A percentile compares a stretch with the other conserved stretches of the same genome.
Conservation (phyloP, 2,797 vertebrate genomes). For the Enteromius viviparus region DNA sequence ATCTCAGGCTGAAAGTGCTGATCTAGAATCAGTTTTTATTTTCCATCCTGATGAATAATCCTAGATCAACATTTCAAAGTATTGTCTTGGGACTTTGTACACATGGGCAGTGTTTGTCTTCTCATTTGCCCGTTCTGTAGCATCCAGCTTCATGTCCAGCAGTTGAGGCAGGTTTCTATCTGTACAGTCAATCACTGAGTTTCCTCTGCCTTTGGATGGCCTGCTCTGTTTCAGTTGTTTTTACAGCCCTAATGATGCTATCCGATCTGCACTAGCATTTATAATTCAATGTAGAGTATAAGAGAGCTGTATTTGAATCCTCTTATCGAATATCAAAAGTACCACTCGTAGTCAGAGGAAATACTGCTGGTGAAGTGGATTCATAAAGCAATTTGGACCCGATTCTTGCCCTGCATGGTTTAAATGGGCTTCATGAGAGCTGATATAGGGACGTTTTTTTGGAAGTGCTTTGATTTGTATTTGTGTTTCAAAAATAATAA, state of each 20-base stretch:
- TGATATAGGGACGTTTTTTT: not conserved
- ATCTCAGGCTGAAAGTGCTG: conserved; percentile 8
- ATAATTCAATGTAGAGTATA: conserved; percentile 14
- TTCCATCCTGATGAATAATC: conserved; percentile 8
- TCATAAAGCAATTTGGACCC: conserved; percentile 64
- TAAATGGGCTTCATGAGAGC: not conserved
- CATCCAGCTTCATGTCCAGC: conserved; percentile 30
- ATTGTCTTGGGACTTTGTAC: not conserved
- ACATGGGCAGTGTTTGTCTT: conserved; percentile 17
- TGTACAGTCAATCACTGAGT: conserved; percentile 16
- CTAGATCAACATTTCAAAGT: conserved; percentile 10
- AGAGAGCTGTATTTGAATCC: conserved; percentile 34
- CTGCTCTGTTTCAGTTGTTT: conserved; percentile 26
- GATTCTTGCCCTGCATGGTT: conserved; percentile 48
- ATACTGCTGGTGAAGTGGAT: conserved; percentile 62
- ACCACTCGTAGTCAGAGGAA: conserved; percentile 62
- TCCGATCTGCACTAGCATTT: conserved; percentile 30
- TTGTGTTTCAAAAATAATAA: conserved; percentile 3
- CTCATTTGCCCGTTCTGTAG: conserved; percentile 30
- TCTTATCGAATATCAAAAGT: conserved; percentile 34
- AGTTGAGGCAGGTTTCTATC: conserved; percentile 32
- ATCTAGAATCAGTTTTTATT: conserved; percentile 32
- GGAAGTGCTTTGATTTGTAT: conserved; percentile 16
- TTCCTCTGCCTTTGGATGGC: conserved; percentile 43
- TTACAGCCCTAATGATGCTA: conserved; percentile 35